phyloP scores from a whole-genome alignment of 2,888 invertebrate species.

The Campoplex capitator region DNA sequence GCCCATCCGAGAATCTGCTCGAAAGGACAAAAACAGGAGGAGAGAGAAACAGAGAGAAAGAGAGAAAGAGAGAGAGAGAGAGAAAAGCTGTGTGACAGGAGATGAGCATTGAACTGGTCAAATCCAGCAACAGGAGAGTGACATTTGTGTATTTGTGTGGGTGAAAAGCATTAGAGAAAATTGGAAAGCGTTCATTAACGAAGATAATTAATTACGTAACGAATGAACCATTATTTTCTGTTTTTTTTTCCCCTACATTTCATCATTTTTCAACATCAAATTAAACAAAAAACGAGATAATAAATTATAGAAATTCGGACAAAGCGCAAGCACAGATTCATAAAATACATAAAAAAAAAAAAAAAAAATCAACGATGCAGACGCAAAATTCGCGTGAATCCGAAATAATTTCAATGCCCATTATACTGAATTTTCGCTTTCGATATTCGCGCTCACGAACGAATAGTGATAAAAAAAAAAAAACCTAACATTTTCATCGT shows the following conservation, averaged over 20 bases:
- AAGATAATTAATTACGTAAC: constrained; percentile 19
- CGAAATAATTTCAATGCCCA: background rate
- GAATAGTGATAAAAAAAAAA: background rate
- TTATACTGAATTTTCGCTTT: background rate
- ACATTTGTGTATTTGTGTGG: constrained; percentile 27
- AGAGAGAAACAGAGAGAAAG: background rate
- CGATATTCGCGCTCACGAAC: background rate
- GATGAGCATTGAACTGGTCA: constrained; percentile 43
- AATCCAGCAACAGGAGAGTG: constrained; percentile 30
- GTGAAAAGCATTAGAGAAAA: constrained; percentile 24
- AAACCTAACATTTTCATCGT: background rate
- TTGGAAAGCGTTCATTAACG: constrained; percentile 33
- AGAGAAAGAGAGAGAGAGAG: constrained; percentile 22
- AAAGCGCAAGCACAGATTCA: too few species aligned
- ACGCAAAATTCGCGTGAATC: background rate
- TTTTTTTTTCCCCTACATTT: background rate
- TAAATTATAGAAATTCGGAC: background rate
- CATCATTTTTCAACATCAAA: background rate
- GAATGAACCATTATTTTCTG: background rate
- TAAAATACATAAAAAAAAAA: too few species aligned
- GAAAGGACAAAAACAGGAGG: background rate
- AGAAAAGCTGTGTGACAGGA: constrained; percentile 24
- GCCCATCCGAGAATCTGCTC: constrained; percentile 10
- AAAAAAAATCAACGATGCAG: too few species aligned
- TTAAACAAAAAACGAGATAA: background rate